Base-by-base conservation (phyloP, 2,797 vertebrate species). In the Helarctos malayanus region DNA sequence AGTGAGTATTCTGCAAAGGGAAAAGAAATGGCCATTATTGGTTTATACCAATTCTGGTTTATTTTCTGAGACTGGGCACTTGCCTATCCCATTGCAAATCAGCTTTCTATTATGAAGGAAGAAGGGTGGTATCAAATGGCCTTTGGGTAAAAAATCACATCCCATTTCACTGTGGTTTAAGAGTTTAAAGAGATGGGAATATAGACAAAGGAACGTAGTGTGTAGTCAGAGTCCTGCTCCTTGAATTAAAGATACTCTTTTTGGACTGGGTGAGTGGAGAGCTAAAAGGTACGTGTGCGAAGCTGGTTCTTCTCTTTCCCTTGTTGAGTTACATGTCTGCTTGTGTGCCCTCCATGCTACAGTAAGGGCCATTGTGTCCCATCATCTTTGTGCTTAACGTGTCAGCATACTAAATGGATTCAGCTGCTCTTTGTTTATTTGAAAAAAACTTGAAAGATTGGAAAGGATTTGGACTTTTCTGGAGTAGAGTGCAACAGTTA, bases 231-330 rank as follows among this genome's bases (percentile, higher is more conserved):
- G 7, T 12, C 38, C n/a, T 95, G 18, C 25, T 80, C 63, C 38
- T 94, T 87, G 18, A 89, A 91, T 75, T 32, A 63, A 94, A 82
- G 35, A 54, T n/a, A 75, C 7, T 84, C 21, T 63, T 38, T 94
- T 94, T 19, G 5, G 35, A 63, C 76, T 45, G 4, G 1, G 65
- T 91, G 68, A 71, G 16, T 86, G 19, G 18, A 71, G 14, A 92
- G 19, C 5, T 71, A 85, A 86, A 65, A 65, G 7, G 8, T 68
- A 91, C 61, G 7, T 56, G 71, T 16, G 29, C 38, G 25, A 80
- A 63, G 19, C 3, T 75, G 11, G 45, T 85, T 27, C n/a, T 96
- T 82, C 45, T 13, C 32, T n/a, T 96, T 94, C 23, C 38, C 45
- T 96, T 84, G 27, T 27, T 86, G 75, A 83, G 54, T 88, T 38